phyloP scores from a whole-genome alignment of 2,113 vertebrate genomes.

The Crypturellus undulatus region DNA sequence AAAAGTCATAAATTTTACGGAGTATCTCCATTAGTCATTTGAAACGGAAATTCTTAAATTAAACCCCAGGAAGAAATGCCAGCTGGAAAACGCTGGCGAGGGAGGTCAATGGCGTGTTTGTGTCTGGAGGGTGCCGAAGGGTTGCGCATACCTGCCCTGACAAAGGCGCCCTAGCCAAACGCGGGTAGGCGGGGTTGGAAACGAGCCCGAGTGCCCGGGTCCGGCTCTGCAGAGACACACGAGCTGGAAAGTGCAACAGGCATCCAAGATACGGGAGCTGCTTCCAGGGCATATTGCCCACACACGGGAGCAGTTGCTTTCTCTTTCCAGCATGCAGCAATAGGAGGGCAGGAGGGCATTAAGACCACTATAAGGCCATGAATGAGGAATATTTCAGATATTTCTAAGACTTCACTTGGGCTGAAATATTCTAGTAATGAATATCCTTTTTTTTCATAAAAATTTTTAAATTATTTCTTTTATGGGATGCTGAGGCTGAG shows the following conservation, averaged over 20 bases:
- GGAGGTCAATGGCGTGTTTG: neutral
- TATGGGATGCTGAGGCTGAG: neutral
- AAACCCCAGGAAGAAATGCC: neutral
- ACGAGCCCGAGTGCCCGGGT: neutral
- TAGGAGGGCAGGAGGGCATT: neutral
- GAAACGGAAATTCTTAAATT: neutral
- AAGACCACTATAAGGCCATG: neutral
- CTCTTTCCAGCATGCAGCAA: neutral
- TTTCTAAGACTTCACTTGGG: neutral
- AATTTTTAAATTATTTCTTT: no score
- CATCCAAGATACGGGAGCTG: neutral
- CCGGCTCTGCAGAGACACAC: accelerated
- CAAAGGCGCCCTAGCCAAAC: neutral
- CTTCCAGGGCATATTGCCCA: neutral
- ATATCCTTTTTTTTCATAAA: neutral
- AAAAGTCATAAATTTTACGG: neutral
- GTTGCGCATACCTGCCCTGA: neutral
- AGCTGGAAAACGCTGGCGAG: neutral
- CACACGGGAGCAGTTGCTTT: neutral
- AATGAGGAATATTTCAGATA: neutral
- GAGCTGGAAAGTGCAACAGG: neutral
- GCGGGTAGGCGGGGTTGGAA: neutral
- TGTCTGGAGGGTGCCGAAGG: neutral
- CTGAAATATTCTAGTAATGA: neutral
- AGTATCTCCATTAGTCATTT: neutral